Evolutionary conservation across 2,888 invertebrate species (phyloP).

Genomic region (Xylota sylvarum): DNA sequence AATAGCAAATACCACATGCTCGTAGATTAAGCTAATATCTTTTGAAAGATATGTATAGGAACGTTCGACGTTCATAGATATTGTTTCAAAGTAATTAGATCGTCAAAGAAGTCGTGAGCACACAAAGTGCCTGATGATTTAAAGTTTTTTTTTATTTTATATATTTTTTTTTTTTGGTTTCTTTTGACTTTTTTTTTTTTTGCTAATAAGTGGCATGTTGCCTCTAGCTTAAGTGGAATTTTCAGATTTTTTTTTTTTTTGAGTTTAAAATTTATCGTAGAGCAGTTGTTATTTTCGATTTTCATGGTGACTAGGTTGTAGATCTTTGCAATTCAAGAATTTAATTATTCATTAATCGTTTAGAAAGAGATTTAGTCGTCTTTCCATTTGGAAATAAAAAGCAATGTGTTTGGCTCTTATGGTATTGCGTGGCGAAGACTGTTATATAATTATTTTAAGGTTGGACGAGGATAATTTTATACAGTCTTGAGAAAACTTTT

Average conservation of each 20-base stretch:
- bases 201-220: constrained; percentile 19
- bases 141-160: constrained; percentile 8
- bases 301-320: background rate
- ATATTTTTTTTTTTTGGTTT: background rate
- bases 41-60: constrained; percentile 9
- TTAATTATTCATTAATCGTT: background rate
- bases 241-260: background rate
- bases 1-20: constrained; percentile 35
- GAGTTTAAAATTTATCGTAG: background rate
- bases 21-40: constrained; percentile 47
- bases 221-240: constrained; percentile 3
- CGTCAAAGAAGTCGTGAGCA: constrained; percentile 19
- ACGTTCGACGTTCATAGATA: constrained; percentile 11
- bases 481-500: too few relatives aligned
- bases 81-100: constrained; percentile 45
- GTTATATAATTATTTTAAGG: too few relatives aligned
- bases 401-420: too few relatives aligned
- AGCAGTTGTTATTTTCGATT: constrained; percentile 15
- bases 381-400: too few relatives aligned
- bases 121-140: constrained; percentile 26
- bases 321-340: background rate
- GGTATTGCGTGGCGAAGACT: too few relatives aligned
- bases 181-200: background rate
- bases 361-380: too few relatives aligned
- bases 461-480: too few relatives aligned